Conservation (phyloP, 92 coral and sea anemone genomes). For the Heliopora coerulea region DNA sequence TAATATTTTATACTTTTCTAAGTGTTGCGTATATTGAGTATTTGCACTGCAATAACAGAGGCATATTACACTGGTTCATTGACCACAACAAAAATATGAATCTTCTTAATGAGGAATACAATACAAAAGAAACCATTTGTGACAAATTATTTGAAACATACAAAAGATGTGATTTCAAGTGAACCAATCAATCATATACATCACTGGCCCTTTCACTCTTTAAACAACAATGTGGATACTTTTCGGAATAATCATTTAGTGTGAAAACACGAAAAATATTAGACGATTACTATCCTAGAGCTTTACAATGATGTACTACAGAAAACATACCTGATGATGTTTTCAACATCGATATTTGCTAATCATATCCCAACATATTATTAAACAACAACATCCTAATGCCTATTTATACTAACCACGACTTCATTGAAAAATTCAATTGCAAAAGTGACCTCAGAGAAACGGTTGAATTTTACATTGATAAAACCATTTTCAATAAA, state of each 20-base stretch:
- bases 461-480: too few species aligned
- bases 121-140: conserved; percentile 36
- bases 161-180: conserved; percentile 40
- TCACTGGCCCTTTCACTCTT: conserved; percentile 3
- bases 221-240: conserved; percentile 27
- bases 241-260: conserved; percentile 32
- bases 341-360: too few species aligned
- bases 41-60: conserved; percentile 36
- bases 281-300: conserved; percentile 51
- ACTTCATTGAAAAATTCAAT: too few species aligned
- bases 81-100: conserved; percentile 45
- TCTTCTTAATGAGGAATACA: conserved; percentile 42
- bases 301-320: conserved; percentile 48
- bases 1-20: too few species aligned
- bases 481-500: too few species aligned
- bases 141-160: conserved; percentile 28
- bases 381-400: too few species aligned
- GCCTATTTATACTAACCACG: too few species aligned
- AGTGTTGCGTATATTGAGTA: conserved; percentile 47
- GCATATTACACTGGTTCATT: conserved; percentile 40
- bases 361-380: too few species aligned
- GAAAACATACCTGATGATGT: background rate
- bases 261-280: conserved; percentile 33
- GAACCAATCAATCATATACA: conserved; percentile 37
- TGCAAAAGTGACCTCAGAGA: too few species aligned